Percentiles rank a stretch among this genome's conserved stretches.
Conservation (phyloP, 2,113 vertebrate genomes). For the Axis porcinus region DNA sequence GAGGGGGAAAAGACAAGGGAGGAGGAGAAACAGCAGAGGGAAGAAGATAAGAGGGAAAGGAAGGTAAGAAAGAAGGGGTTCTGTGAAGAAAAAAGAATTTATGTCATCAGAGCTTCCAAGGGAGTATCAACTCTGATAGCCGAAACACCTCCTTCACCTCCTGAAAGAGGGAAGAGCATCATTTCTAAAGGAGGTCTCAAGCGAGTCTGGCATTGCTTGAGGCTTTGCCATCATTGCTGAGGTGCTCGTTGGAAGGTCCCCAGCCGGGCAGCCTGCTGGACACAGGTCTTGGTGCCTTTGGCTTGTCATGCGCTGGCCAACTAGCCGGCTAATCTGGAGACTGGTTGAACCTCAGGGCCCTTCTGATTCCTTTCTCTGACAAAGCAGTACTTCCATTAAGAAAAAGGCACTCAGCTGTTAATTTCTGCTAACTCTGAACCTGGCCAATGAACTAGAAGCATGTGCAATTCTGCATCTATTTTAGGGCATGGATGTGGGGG, state of each 20-base stretch:
- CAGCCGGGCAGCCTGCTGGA: not conserved
- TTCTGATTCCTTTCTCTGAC: constrained; percentile 36
- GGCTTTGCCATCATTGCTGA: not conserved
- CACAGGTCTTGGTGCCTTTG: not conserved
- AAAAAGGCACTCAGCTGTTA: constrained; percentile 53
- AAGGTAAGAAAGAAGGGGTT: not conserved
- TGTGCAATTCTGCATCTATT: constrained; percentile 56
- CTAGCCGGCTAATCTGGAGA: not conserved
- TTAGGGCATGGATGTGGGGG: constrained; percentile 23
- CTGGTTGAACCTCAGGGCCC: not conserved
- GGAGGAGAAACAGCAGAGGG: not conserved
- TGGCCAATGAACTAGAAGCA: constrained; percentile 20
- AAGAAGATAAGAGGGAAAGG: not conserved
- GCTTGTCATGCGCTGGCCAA: not conserved
- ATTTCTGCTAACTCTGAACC: constrained; percentile 55
- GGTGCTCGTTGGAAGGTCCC: not conserved
- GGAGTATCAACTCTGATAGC: not conserved
- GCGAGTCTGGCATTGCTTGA: not conserved
- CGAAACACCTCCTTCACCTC: not conserved
- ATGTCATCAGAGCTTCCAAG: not conserved
- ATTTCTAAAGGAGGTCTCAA: not conserved
- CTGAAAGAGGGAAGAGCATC: not conserved
- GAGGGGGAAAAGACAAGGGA: not conserved
- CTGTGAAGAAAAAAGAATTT: not conserved
- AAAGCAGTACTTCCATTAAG: constrained; percentile 58